These are phyloP conservation scores for Epsilonema sp. DNA, from an alignment of 2,888 invertebrate species.

Conservation along the genomic window DNA sequence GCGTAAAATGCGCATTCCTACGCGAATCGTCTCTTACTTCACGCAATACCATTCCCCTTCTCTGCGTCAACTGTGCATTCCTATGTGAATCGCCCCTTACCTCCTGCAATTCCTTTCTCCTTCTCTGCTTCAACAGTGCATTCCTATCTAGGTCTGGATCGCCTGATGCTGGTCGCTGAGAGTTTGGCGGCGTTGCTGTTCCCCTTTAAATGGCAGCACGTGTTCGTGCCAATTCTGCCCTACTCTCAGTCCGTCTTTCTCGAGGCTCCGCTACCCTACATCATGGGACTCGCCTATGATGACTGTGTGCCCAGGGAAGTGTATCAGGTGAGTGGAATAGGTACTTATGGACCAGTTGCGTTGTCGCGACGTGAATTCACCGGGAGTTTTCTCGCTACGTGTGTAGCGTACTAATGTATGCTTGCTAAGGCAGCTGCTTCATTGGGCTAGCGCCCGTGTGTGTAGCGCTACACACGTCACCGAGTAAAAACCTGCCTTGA, in stretches of 20 bases:
- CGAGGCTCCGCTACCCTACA: slow-evolving; percentile 95
- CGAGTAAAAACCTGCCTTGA: no score
- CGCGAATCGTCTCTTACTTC: background rate
- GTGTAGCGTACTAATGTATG: no score
- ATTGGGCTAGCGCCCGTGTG: no score
- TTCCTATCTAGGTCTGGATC: slow-evolving; percentile 56
- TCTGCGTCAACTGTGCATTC: no score
- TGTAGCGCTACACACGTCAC: no score
- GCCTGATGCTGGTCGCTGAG: slow-evolving; percentile 87
- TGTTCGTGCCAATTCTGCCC: slow-evolving; percentile 93
- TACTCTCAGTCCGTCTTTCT: slow-evolving; percentile 61
- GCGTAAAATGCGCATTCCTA: no score
- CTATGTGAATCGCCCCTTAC: no score
- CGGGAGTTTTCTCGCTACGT: no score
- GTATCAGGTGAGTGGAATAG: no score
- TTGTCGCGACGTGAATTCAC: no score
- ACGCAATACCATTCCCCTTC: background rate
- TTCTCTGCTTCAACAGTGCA: slow-evolving; percentile 5
- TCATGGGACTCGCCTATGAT: slow-evolving; percentile 60
- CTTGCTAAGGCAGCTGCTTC: no score
- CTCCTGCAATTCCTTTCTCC: slow-evolving; percentile 1
- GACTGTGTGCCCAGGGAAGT: slow-evolving; percentile 21
- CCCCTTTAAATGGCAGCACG: slow-evolving; percentile 94
- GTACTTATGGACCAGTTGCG: no score
- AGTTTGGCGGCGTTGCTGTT: slow-evolving; percentile 68